phyloP scores from a whole-genome alignment of 2,888 invertebrate genomes.

The Ophion ellenae region DNA sequence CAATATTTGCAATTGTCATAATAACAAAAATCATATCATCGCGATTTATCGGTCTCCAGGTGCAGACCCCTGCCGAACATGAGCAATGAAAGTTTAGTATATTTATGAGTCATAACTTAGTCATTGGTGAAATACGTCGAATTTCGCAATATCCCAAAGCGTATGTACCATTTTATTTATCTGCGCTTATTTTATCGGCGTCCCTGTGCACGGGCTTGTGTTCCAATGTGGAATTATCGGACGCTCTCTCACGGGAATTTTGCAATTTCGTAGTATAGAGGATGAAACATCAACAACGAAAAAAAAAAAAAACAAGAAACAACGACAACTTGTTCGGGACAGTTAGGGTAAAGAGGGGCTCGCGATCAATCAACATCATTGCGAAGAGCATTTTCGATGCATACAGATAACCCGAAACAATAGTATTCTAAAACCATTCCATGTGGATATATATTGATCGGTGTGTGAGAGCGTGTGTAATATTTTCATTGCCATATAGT shows the following conservation, averaged over 20 bases:
- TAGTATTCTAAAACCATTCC: conserved; percentile 9
- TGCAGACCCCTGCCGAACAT: conserved; percentile 8
- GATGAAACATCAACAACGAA: conserved; percentile 34
- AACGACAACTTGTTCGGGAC: conserved; percentile 46
- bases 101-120: conserved; percentile 52
- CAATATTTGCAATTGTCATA: conserved; percentile 2
- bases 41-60: conserved; percentile 53
- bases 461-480: not conserved
- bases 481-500: conserved; percentile 30
- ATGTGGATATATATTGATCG: not conserved
- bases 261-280: conserved; percentile 15
- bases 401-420: conserved; percentile 61
- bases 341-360: conserved; percentile 55
- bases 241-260: conserved; percentile 33
- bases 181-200: not conserved
- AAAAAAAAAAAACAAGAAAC: conserved; percentile 31
- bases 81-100: conserved; percentile 28
- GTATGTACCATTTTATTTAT: conserved; percentile 46
- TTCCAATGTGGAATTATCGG: conserved; percentile 51
- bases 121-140: conserved; percentile 41
- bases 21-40: conserved; percentile 20
- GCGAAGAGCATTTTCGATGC: conserved; percentile 51
- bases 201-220: not conserved
- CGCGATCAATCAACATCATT: conserved; percentile 68
- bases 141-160: conserved; percentile 46